phyloP scores from a whole-genome alignment of 2,113 vertebrate genomes.

The Erpornis zantholeuca region DNA sequence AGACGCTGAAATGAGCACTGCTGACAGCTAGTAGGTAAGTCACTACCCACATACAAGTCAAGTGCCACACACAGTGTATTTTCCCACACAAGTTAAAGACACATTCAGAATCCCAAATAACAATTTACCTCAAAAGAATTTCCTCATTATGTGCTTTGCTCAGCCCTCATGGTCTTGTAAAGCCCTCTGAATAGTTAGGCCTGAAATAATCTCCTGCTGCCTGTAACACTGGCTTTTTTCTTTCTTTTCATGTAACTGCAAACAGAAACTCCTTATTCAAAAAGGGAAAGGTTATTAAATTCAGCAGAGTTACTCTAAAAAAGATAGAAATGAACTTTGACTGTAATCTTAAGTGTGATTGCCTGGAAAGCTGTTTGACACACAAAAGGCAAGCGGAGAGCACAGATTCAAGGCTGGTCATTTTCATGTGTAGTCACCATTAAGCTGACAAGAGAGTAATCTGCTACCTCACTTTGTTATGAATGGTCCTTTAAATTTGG shows the following conservation, averaged over 20 bases:
- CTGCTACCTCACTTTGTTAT: background rate
- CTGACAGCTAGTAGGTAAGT: background rate
- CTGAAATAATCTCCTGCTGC: slow-evolving; percentile 67
- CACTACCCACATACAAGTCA: background rate
- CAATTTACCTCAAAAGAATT: slow-evolving; percentile 64
- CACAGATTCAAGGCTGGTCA: background rate
- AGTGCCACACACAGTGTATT: background rate
- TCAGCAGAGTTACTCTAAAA: slow-evolving; percentile 52
- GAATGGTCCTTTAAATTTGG: background rate
- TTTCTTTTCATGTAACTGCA: slow-evolving; percentile 58
- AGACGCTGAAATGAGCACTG: background rate
- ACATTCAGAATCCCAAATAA: slow-evolving; percentile 62
- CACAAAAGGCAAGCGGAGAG: background rate
- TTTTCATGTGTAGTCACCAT: background rate
- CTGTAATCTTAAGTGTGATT: background rate
- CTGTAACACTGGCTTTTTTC: slow-evolving; percentile 42
- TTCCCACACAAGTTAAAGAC: slow-evolving; percentile 17
- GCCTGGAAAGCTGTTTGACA: background rate
- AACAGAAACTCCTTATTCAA: slow-evolving; percentile 70
- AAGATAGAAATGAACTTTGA: slow-evolving; percentile 28
- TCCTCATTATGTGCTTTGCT: slow-evolving; percentile 59
- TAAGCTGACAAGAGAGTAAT: background rate
- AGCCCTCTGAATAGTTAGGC: slow-evolving; percentile 50
- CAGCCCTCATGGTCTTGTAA: slow-evolving; percentile 26
- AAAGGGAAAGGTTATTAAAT: slow-evolving; percentile 68